These are phyloP conservation scores for Anguilla anguilla DNA, from an alignment of 2,797 vertebrate genomes.

Conservation along the genomic window DNA sequence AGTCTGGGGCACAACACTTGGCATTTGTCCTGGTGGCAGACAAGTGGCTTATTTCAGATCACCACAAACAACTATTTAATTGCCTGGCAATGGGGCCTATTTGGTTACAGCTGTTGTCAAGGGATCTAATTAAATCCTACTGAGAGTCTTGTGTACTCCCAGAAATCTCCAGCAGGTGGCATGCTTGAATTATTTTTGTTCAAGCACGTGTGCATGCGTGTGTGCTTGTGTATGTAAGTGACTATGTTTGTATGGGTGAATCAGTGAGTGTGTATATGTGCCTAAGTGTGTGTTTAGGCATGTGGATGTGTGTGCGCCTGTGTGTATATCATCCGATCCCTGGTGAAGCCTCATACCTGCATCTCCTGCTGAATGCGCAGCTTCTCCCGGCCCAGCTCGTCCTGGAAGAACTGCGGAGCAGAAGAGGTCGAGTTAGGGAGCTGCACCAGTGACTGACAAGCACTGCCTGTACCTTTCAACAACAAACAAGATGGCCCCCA, in stretches of 20 bases:
- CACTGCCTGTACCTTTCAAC: not conserved
- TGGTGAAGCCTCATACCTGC: conserved; percentile 66
- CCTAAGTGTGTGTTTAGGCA: not conserved
- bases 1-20: not conserved
- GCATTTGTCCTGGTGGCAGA: not conserved
- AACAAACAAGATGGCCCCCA: not conserved
- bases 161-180: not conserved
- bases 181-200: not conserved
- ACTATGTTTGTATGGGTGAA: not conserved
- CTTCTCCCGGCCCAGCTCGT: conserved; percentile 75
- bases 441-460: not conserved
- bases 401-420: conserved; percentile 73
- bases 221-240: not conserved
- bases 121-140: conserved; percentile 55
- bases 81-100: conserved; percentile 19
- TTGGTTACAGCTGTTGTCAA: conserved; percentile 43
- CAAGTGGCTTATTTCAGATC: not conserved
- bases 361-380: conserved; percentile 78
- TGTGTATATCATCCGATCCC: rapidly evolving
- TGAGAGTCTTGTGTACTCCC: conserved; percentile 10
- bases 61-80: conserved; percentile 23
- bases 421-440: conserved; percentile 22
- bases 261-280: not conserved
- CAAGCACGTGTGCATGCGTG: not conserved
- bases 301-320: not conserved